Evolutionary conservation across 2,113 vertebrate genomes (phyloP).

Genomic region (Gnathonemus longibarbis): DNA sequence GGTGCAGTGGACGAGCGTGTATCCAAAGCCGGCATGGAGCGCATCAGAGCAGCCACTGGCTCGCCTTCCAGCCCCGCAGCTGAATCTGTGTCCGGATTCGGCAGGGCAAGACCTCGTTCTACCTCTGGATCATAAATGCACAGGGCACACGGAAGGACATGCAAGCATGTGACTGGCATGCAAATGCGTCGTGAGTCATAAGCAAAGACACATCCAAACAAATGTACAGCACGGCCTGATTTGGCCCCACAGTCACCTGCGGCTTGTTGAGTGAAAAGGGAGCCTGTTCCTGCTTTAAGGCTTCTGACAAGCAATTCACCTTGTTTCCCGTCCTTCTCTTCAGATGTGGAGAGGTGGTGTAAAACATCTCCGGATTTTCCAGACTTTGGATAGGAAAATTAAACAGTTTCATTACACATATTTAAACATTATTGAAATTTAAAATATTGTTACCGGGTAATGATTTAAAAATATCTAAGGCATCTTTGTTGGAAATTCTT

Average conservation of each 20-base stretch:
- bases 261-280: background rate
- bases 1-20: background rate
- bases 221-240: background rate
- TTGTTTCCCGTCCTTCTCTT: constrained; percentile 37
- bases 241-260: background rate
- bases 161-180: background rate
- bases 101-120: background rate
- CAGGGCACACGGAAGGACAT: background rate
- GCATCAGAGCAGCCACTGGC: background rate
- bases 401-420: background rate
- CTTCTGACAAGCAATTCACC: background rate
- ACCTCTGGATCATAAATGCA: background rate
- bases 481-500: background rate
- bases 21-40: background rate
- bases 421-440: background rate
- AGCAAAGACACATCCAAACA: background rate
- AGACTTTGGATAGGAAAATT: constrained; percentile 6
- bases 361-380: constrained; percentile 27
- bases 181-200: background rate
- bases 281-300: background rate
- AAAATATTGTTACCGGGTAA: background rate
- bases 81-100: background rate
- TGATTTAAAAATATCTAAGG: background rate
- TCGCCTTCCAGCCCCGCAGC: background rate
- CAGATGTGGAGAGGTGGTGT: constrained; percentile 30